Evolutionary conservation across 2,113 vertebrate genomes (phyloP).

Genomic region (Abramis brama): DNA sequence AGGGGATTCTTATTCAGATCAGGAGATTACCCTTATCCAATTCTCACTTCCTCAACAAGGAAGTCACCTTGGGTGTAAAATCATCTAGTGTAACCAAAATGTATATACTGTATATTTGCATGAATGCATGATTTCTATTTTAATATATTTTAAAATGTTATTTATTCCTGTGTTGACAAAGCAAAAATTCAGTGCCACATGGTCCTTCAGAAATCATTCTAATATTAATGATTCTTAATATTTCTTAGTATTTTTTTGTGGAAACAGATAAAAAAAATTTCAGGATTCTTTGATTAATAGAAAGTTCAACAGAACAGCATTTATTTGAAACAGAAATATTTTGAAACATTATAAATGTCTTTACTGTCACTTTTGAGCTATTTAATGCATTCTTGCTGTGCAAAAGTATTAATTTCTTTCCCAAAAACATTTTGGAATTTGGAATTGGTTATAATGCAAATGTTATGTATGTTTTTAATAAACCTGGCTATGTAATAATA

Average conservation of each 20-base stretch:
- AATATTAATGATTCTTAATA: neutral
- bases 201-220: neutral
- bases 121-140: neutral
- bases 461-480: too few species aligned
- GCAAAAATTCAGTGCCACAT: neutral
- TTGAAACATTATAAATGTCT: neutral
- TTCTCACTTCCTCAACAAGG: neutral
- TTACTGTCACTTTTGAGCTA: neutral
- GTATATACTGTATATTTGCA: neutral
- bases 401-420: neutral
- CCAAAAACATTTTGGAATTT: neutral
- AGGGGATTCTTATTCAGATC: slow-evolving; percentile 23
- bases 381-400: neutral
- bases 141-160: neutral
- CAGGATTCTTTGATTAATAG: too few species aligned
- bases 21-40: slow-evolving; percentile 20
- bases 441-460: neutral
- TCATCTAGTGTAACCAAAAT: neutral
- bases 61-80: neutral
- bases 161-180: neutral
- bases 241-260: too few species aligned
- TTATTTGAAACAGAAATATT: neutral
- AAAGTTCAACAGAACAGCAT: neutral
- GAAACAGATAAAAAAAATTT: too few species aligned
- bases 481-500: too few species aligned